Percentiles rank a stretch among this genome's conserved stretches.
Conservation (phyloP, 23 tunicate genomes). For the Styela plicata region DNA sequence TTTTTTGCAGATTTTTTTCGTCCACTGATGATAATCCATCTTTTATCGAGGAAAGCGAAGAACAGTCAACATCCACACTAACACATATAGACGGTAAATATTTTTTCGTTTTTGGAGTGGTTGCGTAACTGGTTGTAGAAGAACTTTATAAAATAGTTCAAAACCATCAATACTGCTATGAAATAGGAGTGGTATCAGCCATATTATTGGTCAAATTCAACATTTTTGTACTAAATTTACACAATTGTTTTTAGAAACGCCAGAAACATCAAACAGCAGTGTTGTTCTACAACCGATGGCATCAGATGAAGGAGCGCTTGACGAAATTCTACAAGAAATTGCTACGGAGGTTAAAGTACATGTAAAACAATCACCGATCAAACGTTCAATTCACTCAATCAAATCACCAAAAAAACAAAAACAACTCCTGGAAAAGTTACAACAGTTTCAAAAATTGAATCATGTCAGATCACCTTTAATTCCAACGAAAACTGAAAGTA, state of each 20-base stretch:
- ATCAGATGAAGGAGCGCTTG: background rate
- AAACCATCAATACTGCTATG: no score
- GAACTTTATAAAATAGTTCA: no score
- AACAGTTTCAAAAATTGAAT: conserved; percentile 6
- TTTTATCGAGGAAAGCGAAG: conserved; percentile 14
- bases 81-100: background rate
- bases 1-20: conserved; percentile 21
- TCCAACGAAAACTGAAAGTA: background rate
- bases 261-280: conserved; percentile 23
- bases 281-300: background rate
- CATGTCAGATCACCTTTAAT: conserved; percentile 4
- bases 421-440: background rate
- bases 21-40: background rate
- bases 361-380: background rate
- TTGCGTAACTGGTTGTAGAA: no score
- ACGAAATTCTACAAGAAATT: conserved; percentile 14
- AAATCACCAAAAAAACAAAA: conserved; percentile 12
- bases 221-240: background rate
- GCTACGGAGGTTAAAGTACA: background rate
- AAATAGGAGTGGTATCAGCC: no score
- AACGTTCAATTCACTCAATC: background rate
- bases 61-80: background rate
- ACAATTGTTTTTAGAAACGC: conserved; percentile 8
- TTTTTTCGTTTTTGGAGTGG: no score
- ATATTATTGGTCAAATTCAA: background rate